phyloP scores from a whole-genome alignment of 2,888 invertebrate species.

The Cyclophora albipunctata region DNA sequence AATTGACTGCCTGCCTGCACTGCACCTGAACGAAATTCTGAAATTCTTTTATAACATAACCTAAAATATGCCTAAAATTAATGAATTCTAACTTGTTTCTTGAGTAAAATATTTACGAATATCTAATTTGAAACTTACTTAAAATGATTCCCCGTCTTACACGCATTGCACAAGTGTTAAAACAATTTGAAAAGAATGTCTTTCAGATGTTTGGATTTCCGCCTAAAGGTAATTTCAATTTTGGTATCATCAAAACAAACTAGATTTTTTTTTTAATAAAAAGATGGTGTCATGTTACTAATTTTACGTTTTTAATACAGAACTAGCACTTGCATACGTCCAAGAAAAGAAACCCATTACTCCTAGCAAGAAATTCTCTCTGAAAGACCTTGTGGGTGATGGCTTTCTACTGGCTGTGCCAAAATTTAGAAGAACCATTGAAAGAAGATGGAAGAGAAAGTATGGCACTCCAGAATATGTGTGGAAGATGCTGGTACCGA shows the following conservation, averaged over 20 bases:
- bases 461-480: conserved; percentile 80
- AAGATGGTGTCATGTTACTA: no score
- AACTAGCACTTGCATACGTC: conserved; percentile 50
- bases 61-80: no score
- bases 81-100: no score
- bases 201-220: conserved; percentile 50
- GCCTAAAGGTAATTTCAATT: conserved; percentile 43
- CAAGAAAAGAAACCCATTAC: conserved; percentile 28
- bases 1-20: no score
- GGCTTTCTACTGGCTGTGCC: conserved; percentile 90
- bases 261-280: no score
- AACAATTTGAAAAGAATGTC: conserved; percentile 45
- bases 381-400: conserved; percentile 81
- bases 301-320: conserved; percentile 25
- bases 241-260: no score
- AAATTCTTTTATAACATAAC: no score
- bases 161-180: conserved; percentile 37
- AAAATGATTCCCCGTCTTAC: conserved; percentile 44
- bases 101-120: no score
- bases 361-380: conserved; percentile 49
- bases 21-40: no score
- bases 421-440: conserved; percentile 83
- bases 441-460: conserved; percentile 82
- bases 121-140: neutral
- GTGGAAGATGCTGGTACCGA: conserved; percentile 82